These are phyloP conservation scores for Ptilodon capucinus DNA, from an alignment of 2,888 invertebrate genomes.

Conservation along the genomic window DNA sequence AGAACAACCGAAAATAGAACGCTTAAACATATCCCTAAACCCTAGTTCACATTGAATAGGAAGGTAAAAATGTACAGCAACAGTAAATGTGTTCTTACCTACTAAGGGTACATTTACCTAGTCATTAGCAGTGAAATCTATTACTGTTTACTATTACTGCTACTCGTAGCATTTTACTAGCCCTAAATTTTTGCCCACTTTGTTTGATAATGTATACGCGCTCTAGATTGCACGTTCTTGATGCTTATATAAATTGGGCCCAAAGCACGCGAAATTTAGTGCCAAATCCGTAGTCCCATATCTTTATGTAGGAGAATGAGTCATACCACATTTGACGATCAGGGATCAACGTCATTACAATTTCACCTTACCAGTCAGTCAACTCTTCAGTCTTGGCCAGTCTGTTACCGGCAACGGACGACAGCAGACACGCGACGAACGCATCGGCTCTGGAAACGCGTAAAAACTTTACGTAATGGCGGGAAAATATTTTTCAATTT, in stretches of 20 bases:
- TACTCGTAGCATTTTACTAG: not conserved
- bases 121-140: too few species aligned
- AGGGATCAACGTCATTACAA: conserved; percentile 36
- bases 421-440: conserved; percentile 43
- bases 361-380: conserved; percentile 38
- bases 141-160: not conserved
- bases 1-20: conserved; percentile 1
- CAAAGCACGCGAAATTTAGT: conserved; percentile 3
- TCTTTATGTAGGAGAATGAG: conserved; percentile 13
- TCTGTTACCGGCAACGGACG: conserved; percentile 48
- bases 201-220: not conserved
- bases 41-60: conserved; percentile 1
- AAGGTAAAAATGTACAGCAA: not conserved
- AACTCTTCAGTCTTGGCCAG: conserved; percentile 41
- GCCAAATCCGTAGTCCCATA: not conserved
- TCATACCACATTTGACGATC: conserved; percentile 24
- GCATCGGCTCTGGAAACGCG: conserved; percentile 46
- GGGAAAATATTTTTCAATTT: conserved; percentile 47
- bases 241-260: conserved; percentile 1
- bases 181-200: not conserved
- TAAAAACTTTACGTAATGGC: conserved; percentile 69
- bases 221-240: not conserved
- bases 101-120: too few species aligned
- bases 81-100: too few species aligned
- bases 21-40: conserved; percentile 2